Evolutionary conservation across 2,113 vertebrate genomes (phyloP), one percentile per base, ranked within the genome.

Genomic region (Rostratula benghalensis): DNA sequence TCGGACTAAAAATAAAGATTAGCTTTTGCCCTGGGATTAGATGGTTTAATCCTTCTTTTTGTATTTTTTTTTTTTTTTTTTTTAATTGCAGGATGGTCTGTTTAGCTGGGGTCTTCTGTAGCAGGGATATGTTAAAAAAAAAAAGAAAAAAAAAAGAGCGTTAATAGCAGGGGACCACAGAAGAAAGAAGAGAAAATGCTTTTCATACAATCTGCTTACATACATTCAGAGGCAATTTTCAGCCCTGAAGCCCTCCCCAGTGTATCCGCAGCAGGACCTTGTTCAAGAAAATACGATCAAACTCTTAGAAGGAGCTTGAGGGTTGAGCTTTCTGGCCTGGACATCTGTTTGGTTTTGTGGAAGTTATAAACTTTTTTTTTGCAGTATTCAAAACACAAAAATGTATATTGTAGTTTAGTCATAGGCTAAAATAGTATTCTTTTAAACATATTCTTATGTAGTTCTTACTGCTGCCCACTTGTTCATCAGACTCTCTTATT

Each of bases 1-100:
- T 39, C 2, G 56, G 51, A 46, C 70, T 89, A 76, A 96, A 97
- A 94, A 91, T 87, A 95, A 90, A 59, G 24, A 39, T 24, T 39
- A 80, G 12, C 15, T 75, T 89, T 92, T 96, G 37, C 64, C 3
- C 43, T 27, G 19, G 48, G 7, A 51, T 73, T 83, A 61, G 56
- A 85, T 39, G 17, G 14, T 33, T 73, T 57, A 65, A 59, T 80
- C 5, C 8, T 75, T 27, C 6, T 4, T 61, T 20, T 33, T 68
- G 3, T 12, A 3, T 33, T 30, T 64, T 27, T 20, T n/a, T 63
- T 14, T 33, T 70, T 70, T 50, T 46, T 63, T 14, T 33, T 70
- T 70, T 50, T 46, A n/a, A 39, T 48, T 41, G 20, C 4, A 48
- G 23, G 31, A 23, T 65, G 22, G 13, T 33, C 86, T 91, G 41